Conservation (phyloP, 2,797 vertebrate genomes). For the Schizopygopsis malacanthus region DNA sequence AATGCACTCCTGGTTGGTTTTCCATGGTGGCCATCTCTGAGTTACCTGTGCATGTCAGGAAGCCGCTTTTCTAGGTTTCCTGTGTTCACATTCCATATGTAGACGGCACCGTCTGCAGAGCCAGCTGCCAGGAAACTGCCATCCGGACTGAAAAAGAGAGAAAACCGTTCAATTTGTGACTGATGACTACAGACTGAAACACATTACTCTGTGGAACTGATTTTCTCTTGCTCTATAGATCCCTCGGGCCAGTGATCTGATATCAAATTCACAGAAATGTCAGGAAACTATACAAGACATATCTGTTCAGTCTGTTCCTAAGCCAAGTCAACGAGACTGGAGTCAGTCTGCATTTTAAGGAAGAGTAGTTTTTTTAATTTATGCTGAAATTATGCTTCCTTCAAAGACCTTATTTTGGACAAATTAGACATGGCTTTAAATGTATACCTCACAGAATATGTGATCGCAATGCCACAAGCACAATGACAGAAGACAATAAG, state of each 20-base stretch:
- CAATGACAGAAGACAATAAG: too few species aligned
- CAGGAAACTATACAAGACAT: neutral
- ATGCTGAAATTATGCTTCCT: neutral
- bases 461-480: neutral
- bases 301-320: neutral
- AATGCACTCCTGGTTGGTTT: neutral
- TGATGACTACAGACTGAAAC: conserved; percentile 14
- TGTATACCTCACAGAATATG: neutral
- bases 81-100: conserved; percentile 82
- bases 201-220: conserved; percentile 1
- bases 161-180: neutral
- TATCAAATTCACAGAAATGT: conserved; percentile 8
- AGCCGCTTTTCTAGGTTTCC: conserved; percentile 82
- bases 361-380: neutral
- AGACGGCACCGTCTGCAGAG: conserved; percentile 83
- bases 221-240: neutral
- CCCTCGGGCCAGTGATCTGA: conserved; percentile 3
- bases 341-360: neutral
- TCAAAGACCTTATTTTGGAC: neutral
- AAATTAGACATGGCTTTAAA: neutral
- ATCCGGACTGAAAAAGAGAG: conserved; percentile 79
- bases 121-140: conserved; percentile 81
- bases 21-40: neutral
- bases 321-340: neutral
- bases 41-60: conserved; percentile 82